A percentile compares a stretch with the other conserved stretches of the same genome.
Conservation (phyloP, 2,797 vertebrate species). For the Lindbergichthys nudifrons region DNA sequence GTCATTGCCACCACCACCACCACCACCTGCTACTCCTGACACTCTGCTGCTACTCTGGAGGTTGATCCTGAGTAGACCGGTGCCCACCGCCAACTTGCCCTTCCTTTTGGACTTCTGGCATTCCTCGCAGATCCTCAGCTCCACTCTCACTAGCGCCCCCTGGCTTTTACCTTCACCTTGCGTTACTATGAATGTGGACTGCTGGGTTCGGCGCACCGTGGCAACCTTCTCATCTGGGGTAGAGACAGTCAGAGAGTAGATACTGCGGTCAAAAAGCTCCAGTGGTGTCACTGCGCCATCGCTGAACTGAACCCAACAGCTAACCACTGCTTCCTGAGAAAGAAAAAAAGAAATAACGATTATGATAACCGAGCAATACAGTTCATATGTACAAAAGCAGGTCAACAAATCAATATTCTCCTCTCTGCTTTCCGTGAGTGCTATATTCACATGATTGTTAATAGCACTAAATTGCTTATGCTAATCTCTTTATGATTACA, state of each 20-base stretch:
- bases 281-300: constrained; percentile 90
- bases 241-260: constrained; percentile 88
- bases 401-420: constrained; percentile 47
- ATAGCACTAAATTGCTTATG: constrained; percentile 44
- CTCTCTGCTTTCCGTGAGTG: constrained; percentile 6
- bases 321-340: constrained; percentile 90
- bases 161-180: constrained; percentile 84
- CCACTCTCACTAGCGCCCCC: constrained; percentile 87
- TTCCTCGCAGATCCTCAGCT: constrained; percentile 91
- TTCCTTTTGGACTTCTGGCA: constrained; percentile 96
- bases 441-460: constrained; percentile 38
- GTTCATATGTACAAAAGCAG: constrained; percentile 27
- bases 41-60: constrained; percentile 72
- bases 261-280: constrained; percentile 88
- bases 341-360: constrained; percentile 1
- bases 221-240: constrained; percentile 90
- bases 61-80: constrained; percentile 84
- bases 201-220: constrained; percentile 86
- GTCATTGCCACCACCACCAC: constrained; percentile 16
- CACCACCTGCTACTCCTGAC: constrained; percentile 38
- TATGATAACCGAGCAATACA: constrained; percentile 1
- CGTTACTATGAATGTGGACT: constrained; percentile 85
- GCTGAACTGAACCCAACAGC: constrained; percentile 95
- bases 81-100: constrained; percentile 88
- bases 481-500: constrained; percentile 64